Evolutionary conservation across 2,888 invertebrate species (phyloP), one percentile per base, ranked within the genome.

Genomic region (Parnassius mnemosyne): DNA sequence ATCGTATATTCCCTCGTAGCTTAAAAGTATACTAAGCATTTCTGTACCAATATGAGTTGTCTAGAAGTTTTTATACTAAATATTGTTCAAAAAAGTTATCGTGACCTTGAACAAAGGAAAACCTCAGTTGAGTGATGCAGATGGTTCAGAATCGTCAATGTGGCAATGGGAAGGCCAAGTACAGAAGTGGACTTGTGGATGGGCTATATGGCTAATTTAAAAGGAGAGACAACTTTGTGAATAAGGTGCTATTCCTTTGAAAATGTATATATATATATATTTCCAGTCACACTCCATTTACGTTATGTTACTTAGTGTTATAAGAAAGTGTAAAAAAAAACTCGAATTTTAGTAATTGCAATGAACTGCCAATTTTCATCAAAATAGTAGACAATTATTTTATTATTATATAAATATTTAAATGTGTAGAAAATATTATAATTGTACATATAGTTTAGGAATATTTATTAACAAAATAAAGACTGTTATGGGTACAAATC

Each of bases 401-500:
- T 43, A 53, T 56, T 13, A 42, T 47, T 78, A 76, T 79, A 80
- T 78, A 79, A 11, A 79, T 81, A 75, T 62, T 60, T 58, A n/a
- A 64, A 47, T 47, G 16, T 49, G 9, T 49, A 49, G 16, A 49
- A 64, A 61, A 57, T 43, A 44, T 60, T 55, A 63, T 34, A 56
- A 42, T 43, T 63, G 59, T 63, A 63, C n/a, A 63, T 59, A 59
- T 63, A 59, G 44, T 69, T 71, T 71, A 77, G 67, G 69, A 59
- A 70, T 77, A 79, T 72, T 71, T 68, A 65, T 84, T 83, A 85
- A 83, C 76, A 84, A 84, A 88, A 80, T 85, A 86, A 89, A 89
- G 88, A 89, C 88, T 89, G 89, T 86, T 86, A 85, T 79, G 87
- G 89, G 87, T 82, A 82, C 79, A 72, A 59, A 68, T 62, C 67